These are phyloP conservation scores for Diabrotica virgifera DNA, from an alignment of 1,140 invertebrate species.

Conservation along the genomic window DNA sequence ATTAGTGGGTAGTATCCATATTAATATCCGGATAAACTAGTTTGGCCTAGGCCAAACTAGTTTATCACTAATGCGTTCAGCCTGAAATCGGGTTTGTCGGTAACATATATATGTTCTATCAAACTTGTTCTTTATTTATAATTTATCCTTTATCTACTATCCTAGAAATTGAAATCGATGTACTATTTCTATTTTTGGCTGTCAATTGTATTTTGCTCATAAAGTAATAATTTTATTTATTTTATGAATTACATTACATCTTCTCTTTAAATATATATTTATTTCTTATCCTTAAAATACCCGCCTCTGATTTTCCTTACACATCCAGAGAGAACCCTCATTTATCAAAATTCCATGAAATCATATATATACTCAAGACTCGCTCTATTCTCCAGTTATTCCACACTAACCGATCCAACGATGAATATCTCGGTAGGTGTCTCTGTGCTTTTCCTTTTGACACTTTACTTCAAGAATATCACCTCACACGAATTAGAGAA, in stretches of 20 bases:
- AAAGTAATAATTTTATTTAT: background rate
- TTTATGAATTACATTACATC: background rate
- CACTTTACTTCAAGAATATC: conserved; percentile 5
- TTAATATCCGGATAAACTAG: no score
- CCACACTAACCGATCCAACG: background rate
- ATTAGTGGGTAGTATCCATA: no score
- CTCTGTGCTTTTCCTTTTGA: background rate
- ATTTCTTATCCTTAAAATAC: background rate
- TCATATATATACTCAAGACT: conserved; percentile 9
- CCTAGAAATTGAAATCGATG: background rate
- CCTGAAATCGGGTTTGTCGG: no score
- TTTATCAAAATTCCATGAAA: conserved; percentile 11
- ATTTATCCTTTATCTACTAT: background rate
- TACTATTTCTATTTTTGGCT: background rate
- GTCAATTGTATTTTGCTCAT: background rate
- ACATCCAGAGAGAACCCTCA: background rate
- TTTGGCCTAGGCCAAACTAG: no score
- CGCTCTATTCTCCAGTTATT: background rate
- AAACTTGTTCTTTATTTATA: no score
- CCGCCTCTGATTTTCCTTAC: no score
- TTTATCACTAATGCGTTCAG: no score
- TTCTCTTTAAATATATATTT: background rate
- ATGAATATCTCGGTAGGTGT: conserved; percentile 6
- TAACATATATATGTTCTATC: no score
- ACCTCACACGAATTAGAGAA: background rate